Conservation (phyloP, 2,797 vertebrate species). For the Notoglanidium macrostoma region DNA sequence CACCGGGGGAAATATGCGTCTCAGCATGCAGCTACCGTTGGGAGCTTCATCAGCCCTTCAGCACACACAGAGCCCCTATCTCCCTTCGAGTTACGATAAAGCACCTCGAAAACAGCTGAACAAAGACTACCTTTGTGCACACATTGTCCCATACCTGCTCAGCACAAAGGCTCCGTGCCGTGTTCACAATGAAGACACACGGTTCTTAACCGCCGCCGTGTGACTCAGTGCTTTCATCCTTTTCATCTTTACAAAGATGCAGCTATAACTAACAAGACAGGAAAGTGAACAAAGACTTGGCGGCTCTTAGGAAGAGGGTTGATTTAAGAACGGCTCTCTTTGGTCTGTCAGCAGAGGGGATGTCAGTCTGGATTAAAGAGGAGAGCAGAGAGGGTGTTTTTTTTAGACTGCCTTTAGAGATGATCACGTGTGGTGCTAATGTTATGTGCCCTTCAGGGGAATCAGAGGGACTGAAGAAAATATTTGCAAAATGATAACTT, state of each 20-base stretch:
- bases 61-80: constrained; percentile 49
- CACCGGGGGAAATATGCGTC: constrained; percentile 29
- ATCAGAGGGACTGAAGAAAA: constrained; percentile 1
- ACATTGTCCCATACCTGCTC: constrained; percentile 14
- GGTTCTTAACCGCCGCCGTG: constrained; percentile 26
- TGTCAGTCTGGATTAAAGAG: constrained; percentile 26
- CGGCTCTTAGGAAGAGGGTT: constrained; percentile 30
- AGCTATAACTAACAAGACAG: constrained; percentile 47
- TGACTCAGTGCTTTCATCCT: constrained; percentile 44
- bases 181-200: constrained; percentile 29
- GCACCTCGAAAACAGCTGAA: constrained; percentile 35
- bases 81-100: constrained; percentile 30
- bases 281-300: constrained; percentile 45
- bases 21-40: constrained; percentile 13
- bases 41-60: constrained; percentile 22
- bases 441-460: background rate
- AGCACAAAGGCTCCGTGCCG: constrained; percentile 10
- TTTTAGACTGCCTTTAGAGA: constrained; percentile 1
- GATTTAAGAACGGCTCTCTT: constrained; percentile 43
- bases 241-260: constrained; percentile 50
- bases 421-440: background rate
- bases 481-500: background rate
- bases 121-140: constrained; percentile 39
- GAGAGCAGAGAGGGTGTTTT: background rate
- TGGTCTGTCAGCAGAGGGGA: constrained; percentile 42